Percentiles rank a stretch among this genome's conserved stretches.
phyloP scores from a whole-genome alignment of 2,888 invertebrate genomes.

The Myopa testacea region DNA sequence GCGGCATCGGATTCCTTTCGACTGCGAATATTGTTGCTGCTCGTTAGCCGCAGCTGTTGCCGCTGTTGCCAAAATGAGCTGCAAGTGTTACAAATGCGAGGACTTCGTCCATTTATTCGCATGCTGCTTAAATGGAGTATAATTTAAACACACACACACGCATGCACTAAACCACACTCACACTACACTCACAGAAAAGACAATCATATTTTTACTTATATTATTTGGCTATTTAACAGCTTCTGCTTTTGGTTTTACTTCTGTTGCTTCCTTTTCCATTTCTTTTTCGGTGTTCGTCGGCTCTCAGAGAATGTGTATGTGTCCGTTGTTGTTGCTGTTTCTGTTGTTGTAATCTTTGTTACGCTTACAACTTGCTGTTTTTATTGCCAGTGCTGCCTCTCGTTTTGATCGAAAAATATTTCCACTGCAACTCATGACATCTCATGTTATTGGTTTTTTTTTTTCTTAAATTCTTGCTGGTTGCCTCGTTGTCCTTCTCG shows the following conservation, averaged over 20 bases:
- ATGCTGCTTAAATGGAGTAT: not conserved
- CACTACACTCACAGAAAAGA: not conserved
- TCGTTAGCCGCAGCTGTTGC: slow-evolving; percentile 30
- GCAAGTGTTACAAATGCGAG: slow-evolving; percentile 3
- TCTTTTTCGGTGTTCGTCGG: not conserved
- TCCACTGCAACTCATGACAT: not conserved
- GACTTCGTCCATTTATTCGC: slow-evolving; percentile 6
- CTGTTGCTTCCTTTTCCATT: not conserved
- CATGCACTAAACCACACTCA: slow-evolving; percentile 2
- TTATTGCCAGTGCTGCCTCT: not conserved
- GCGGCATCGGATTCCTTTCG: not conserved
- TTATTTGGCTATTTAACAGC: slow-evolving; percentile 33
- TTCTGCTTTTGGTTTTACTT: not conserved
- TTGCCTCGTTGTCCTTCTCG: no score
- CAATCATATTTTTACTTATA: slow-evolving; percentile 17
- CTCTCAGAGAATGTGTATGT: not conserved
- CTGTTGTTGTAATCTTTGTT: not conserved
- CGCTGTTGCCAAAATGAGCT: slow-evolving; percentile 13
- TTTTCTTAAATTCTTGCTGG: not conserved
- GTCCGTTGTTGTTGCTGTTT: not conserved
- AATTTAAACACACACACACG: slow-evolving; percentile 13
- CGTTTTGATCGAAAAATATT: not conserved
- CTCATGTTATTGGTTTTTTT: not conserved
- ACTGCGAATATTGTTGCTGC: not conserved
- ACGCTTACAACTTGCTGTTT: not conserved